Percentiles rank a stretch among this genome's conserved stretches.
Evolutionary conservation across 2,113 vertebrate species (phyloP).

Genomic region (Laterallus jamaicensis): DNA sequence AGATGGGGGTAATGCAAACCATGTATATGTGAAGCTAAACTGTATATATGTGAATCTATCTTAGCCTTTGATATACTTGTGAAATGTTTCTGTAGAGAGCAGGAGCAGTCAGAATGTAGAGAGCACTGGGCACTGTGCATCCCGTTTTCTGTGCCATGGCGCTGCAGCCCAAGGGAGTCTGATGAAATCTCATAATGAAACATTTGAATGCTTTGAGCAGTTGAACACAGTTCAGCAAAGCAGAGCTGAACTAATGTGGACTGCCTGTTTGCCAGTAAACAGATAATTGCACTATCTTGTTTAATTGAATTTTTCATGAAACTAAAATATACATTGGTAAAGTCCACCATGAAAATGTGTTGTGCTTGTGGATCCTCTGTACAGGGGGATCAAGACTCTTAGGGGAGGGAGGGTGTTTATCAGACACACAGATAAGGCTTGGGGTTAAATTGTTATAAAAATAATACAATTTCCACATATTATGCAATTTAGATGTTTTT

Average conservation of each 20-base stretch:
- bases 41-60: not conserved
- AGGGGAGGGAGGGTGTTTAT: not conserved
- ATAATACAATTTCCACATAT: not conserved
- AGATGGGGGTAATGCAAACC: not conserved
- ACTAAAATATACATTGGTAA: not conserved
- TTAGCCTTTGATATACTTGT: not conserved
- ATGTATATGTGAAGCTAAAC: not conserved
- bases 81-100: not conserved
- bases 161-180: constrained; percentile 14
- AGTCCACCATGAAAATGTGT: not conserved
- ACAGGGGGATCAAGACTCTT: not conserved
- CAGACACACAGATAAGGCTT: not conserved
- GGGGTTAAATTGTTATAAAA: not conserved
- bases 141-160: not conserved
- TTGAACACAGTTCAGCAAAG: constrained; percentile 28
- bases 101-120: not conserved
- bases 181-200: not conserved
- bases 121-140: not conserved
- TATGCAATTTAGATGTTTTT: not conserved
- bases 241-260: constrained; percentile 18
- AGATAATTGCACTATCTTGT: not conserved
- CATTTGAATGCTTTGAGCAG: constrained; percentile 26
- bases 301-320: constrained; percentile 32
- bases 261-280: constrained; percentile 2
- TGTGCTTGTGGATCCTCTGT: not conserved